Percentiles rank a stretch among this genome's conserved stretches.
Conservation (phyloP, 2,113 vertebrate genomes). For the Python bivittatus region DNA sequence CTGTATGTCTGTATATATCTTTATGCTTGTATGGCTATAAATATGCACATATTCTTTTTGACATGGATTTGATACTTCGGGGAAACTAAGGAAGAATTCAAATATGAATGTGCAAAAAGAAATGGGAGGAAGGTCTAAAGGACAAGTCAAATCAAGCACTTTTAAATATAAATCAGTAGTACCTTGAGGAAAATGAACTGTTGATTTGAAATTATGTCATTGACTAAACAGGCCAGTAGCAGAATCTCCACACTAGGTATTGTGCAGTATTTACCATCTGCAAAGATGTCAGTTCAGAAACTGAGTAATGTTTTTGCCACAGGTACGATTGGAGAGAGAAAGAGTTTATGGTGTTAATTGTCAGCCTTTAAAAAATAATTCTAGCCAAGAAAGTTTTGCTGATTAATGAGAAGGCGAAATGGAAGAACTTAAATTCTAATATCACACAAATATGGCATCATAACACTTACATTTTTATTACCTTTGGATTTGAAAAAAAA, state of each 20-base stretch:
- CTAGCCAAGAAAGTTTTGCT: not conserved
- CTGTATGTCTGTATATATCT: not conserved
- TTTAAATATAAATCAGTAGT: not conserved
- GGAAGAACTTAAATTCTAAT: not conserved
- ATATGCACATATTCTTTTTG: not conserved
- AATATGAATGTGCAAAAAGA: not conserved
- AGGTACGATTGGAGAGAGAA: not conserved
- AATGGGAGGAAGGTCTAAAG: not conserved
- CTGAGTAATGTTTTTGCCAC: not conserved
- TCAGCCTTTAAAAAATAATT: not conserved
- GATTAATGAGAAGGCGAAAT: not conserved
- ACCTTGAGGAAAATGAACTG: accelerated
- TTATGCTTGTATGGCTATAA: not conserved
- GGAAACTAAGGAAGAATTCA: not conserved
- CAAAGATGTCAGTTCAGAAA: not conserved
- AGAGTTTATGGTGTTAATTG: not conserved
- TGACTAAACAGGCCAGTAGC: not conserved
- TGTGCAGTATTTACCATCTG: not conserved
- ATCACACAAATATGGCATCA: not conserved
- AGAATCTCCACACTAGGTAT: not conserved
- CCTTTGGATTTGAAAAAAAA: not conserved
- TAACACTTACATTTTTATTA: not conserved
- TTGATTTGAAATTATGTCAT: not conserved
- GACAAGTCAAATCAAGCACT: not conserved
- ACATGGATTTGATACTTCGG: not conserved